Percentiles rank a stretch among this genome's conserved stretches.
Conservation (phyloP, 2,888 invertebrate genomes). For the Tridacna gigas region DNA sequence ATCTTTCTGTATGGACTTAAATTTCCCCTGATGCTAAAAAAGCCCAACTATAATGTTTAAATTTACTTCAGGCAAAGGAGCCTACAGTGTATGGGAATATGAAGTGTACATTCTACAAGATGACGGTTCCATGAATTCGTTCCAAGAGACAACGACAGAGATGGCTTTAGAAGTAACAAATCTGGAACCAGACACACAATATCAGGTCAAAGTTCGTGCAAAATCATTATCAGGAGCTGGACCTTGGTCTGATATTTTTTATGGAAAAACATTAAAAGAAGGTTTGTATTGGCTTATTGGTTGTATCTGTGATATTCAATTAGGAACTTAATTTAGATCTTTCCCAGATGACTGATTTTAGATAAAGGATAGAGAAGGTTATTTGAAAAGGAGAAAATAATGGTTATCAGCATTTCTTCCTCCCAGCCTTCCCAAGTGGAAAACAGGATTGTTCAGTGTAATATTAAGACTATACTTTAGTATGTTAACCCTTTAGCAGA, state of each 20-base stretch:
- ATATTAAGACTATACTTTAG: too few relatives aligned
- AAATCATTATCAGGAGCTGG: slow-evolving; percentile 91
- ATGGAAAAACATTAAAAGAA: slow-evolving; percentile 87
- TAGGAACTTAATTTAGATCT: too few relatives aligned
- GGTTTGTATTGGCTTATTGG: slow-evolving; percentile 63
- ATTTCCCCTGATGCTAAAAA: too few relatives aligned
- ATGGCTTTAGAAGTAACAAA: slow-evolving; percentile 65
- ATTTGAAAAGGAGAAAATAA: too few relatives aligned
- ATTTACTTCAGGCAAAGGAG: slow-evolving; percentile 86
- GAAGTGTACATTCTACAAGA: slow-evolving; percentile 87
- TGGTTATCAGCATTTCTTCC: too few relatives aligned
- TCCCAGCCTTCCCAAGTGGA: too few relatives aligned
- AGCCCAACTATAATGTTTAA: background rate
- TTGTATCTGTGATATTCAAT: too few relatives aligned
- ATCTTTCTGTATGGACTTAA: too few relatives aligned
- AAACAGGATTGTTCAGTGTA: too few relatives aligned
- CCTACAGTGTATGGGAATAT: slow-evolving; percentile 92
- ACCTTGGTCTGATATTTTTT: slow-evolving; percentile 91
- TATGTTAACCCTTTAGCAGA: too few relatives aligned
- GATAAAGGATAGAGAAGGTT: too few relatives aligned
- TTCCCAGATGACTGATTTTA: too few relatives aligned
- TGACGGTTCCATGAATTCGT: slow-evolving; percentile 38
- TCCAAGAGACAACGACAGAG: slow-evolving; percentile 50
- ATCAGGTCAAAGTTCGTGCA: slow-evolving; percentile 92
- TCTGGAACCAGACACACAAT: slow-evolving; percentile 90